Evolutionary conservation across 37 sponge, comb jelly and placozoan species (phyloP).

Genomic region (Spongia lamella): DNA sequence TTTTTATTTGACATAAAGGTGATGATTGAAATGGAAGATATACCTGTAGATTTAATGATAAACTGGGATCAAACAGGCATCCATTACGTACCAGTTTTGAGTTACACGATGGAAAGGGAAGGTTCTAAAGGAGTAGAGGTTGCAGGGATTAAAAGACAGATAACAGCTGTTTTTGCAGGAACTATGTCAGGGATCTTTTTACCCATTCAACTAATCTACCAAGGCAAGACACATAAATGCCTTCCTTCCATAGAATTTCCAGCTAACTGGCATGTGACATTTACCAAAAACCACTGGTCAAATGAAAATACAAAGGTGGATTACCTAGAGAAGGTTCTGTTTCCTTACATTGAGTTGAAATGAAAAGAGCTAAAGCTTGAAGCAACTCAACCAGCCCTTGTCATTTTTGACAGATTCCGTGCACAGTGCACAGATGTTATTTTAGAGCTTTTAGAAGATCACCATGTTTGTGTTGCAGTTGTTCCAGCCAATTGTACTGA

Average conservation of each 20-base stretch:
- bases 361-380: neutral
- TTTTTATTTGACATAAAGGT: conserved; percentile 11
- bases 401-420: conserved; percentile 9
- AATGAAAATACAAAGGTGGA: conserved; percentile 3
- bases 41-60: conserved; percentile 2
- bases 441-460: neutral
- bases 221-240: conserved; percentile 12
- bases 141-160: conserved; percentile 13
- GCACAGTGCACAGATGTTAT: neutral
- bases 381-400: neutral
- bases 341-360: conserved; percentile 1
- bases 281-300: conserved; percentile 10
- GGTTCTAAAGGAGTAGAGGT: conserved; percentile 8
- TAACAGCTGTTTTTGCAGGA: too few relatives aligned
- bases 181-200: conserved; percentile 17
- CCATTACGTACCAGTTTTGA: conserved; percentile 11
- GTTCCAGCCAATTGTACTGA: conserved; percentile 20
- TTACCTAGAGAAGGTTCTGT: conserved; percentile 1
- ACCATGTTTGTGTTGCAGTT: neutral
- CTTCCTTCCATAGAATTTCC: conserved; percentile 9
- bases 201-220: conserved; percentile 13
- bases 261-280: conserved; percentile 23
- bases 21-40: conserved; percentile 22
- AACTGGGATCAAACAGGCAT: conserved; percentile 22
- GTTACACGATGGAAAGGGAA: conserved; percentile 12